These are phyloP conservation scores for Sebastolobus altivelis DNA, from an alignment of 2,797 vertebrate genomes.

Conservation along the genomic window DNA sequence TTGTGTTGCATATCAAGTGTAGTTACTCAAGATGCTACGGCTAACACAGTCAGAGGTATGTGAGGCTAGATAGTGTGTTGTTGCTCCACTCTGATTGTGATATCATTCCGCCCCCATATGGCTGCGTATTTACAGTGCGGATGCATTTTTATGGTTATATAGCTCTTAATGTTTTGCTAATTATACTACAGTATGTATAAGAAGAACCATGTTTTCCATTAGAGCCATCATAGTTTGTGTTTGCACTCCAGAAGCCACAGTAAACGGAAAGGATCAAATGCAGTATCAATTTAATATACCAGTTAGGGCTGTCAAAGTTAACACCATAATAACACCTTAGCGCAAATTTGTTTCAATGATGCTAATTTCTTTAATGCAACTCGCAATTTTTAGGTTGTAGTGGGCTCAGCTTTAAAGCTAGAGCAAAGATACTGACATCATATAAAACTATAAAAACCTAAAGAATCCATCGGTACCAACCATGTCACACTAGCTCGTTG, in stretches of 20 bases:
- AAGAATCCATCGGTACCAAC: no score
- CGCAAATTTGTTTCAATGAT: accelerated
- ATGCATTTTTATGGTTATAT: background rate
- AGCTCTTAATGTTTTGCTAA: background rate
- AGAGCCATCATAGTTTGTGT: background rate
- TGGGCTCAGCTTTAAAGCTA: no score
- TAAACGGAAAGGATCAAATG: constrained; percentile 3
- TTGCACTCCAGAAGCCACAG: constrained; percentile 10
- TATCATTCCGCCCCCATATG: background rate
- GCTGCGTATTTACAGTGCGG: constrained; percentile 2
- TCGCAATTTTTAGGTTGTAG: accelerated
- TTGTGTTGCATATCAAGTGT: constrained; percentile 50
- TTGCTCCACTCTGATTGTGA: constrained; percentile 30
- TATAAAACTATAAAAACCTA: no score
- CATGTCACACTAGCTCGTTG: no score
- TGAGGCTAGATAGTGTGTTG: constrained; percentile 32
- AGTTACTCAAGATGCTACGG: constrained; percentile 35
- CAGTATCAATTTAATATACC: background rate
- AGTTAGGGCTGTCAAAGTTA: background rate
- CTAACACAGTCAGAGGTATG: constrained; percentile 34
- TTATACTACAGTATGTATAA: background rate
- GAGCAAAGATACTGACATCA: no score
- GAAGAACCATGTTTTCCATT: background rate
- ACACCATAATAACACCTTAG: no score
- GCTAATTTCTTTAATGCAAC: no score